Conservation (phyloP, 2,797 vertebrate species). For the Columba guinea region DNA sequence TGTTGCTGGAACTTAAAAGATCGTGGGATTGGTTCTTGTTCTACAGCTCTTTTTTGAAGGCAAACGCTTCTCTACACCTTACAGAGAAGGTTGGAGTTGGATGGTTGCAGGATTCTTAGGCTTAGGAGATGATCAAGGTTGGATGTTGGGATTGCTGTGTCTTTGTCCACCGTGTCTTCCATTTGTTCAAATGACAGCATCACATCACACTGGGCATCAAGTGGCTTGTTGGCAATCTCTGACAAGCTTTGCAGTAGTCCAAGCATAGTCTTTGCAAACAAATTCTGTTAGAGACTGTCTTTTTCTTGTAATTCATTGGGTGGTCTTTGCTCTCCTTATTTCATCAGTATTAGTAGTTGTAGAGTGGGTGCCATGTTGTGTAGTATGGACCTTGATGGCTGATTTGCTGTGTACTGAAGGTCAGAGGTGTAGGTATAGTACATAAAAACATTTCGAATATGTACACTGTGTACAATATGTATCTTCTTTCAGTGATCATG, state of each 20-base stretch:
- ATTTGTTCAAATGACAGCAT: not conserved
- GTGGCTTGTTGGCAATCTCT: not conserved
- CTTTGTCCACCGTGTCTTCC: not conserved
- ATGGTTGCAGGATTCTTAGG: not conserved
- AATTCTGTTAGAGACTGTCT: not conserved
- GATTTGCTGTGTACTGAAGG: not conserved
- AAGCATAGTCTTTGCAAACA: not conserved
- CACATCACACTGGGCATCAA: not conserved
- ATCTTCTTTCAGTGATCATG: not conserved
- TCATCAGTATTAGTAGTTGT: not conserved
- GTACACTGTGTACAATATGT: not conserved
- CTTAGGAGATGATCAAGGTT: not conserved
- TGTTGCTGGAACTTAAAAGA: not conserved
- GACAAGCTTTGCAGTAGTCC: not conserved
- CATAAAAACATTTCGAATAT: not conserved
- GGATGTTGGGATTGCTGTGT: not conserved
- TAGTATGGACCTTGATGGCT: not conserved
- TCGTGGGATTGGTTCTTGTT: not conserved
- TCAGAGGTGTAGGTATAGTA: not conserved
- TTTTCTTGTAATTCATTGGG: not conserved
- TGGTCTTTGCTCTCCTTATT: not conserved
- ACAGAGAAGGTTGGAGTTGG: not conserved
- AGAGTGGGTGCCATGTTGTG: not conserved
- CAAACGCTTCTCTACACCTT: not conserved
- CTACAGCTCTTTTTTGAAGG: not conserved